Evolutionary conservation across 2,113 vertebrate species (phyloP), one percentile per base, ranked within the genome.

Genomic region (Antechinus flavipes): DNA sequence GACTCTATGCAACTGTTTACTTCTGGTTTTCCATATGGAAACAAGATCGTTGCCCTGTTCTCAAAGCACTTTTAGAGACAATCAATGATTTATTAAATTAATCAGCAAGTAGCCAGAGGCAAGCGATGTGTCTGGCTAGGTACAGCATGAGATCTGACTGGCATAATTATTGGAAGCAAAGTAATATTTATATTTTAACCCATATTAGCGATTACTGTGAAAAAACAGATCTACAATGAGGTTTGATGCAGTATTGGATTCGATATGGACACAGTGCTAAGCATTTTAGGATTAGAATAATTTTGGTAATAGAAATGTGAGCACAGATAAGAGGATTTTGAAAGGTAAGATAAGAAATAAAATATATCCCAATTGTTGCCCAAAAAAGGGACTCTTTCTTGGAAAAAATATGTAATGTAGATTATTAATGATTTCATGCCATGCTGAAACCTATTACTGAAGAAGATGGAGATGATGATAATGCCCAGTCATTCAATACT

Each of bases 41-140:
- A 96, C 95, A 94, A 52, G 93, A 91, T 94, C 95, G 0, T 89
- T 97, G 9, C 95, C 89, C 90, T 95, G 56, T 96, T 97, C 97
- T 97, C 91, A 97, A 97, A 96, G n/a, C 90, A 91, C 91, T 96
- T 97, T 94, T 91, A 55, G 11, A 46, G 56, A 91, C 30, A 49
- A 96, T 98, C 96, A 97, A 91, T 97, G 91, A 50, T 95, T 97
- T 91, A 96, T 95, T 96, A 97, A 96, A 97, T 58, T 91, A 93
- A 93, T 94, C 97, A 90, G 22, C 35, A 95, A 93, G 94, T 91
- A 97, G 95, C 90, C 52, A 95, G 93, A 95, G 90, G 52, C 54
- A 96, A 96, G 49, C 84, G 95, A 96, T n/a, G 42, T 55, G 35
- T 92, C 52, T 96, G 54, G 61, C 19, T 58, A 76, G 42, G 27